Evolutionary conservation across 2,797 vertebrate species (phyloP).

Genomic region (Semaprochilodus insignis): DNA sequence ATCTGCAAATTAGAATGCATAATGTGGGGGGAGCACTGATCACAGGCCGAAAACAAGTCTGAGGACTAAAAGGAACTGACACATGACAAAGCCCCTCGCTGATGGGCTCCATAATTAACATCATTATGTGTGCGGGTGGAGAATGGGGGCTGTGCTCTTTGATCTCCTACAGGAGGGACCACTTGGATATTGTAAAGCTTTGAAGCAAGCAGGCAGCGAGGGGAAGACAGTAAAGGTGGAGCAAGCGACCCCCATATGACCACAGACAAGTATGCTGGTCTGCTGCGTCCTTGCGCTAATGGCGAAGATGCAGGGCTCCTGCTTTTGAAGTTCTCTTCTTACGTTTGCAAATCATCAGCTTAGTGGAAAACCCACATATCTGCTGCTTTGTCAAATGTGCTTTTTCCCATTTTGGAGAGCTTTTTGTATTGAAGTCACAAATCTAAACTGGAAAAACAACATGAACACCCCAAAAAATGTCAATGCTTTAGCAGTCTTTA

Average conservation of each 20-base stretch:
- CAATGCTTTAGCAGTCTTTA: background rate
- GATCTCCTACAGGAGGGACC: slow-evolving; percentile 64
- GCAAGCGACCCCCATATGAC: slow-evolving; percentile 23
- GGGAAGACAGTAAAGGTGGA: slow-evolving; percentile 24
- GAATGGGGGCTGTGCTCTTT: slow-evolving; percentile 66
- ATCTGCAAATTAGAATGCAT: slow-evolving; percentile 66
- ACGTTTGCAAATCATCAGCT: background rate
- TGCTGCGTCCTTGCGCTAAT: slow-evolving; percentile 22
- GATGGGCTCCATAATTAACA: slow-evolving; percentile 71
- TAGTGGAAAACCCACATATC: background rate
- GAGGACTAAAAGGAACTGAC: slow-evolving; percentile 64
- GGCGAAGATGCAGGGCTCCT: slow-evolving; percentile 1
- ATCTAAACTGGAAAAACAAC: background rate
- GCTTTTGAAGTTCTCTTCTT: slow-evolving; percentile 15
- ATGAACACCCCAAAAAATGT: background rate
- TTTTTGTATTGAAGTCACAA: background rate
- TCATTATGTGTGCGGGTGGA: slow-evolving; percentile 71
- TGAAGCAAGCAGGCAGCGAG: slow-evolving; percentile 68
- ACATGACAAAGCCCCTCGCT: slow-evolving; percentile 70
- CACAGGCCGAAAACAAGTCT: slow-evolving; percentile 63
- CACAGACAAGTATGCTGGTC: slow-evolving; percentile 5
- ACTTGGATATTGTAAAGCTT: slow-evolving; percentile 65
- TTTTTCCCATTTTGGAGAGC: background rate
- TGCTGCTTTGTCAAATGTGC: background rate
- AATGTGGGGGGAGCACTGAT: slow-evolving; percentile 60